Percentiles rank a stretch among this genome's conserved stretches.
phyloP scores from a whole-genome alignment of 2,888 invertebrate genomes.

The Corbicula japonica region DNA sequence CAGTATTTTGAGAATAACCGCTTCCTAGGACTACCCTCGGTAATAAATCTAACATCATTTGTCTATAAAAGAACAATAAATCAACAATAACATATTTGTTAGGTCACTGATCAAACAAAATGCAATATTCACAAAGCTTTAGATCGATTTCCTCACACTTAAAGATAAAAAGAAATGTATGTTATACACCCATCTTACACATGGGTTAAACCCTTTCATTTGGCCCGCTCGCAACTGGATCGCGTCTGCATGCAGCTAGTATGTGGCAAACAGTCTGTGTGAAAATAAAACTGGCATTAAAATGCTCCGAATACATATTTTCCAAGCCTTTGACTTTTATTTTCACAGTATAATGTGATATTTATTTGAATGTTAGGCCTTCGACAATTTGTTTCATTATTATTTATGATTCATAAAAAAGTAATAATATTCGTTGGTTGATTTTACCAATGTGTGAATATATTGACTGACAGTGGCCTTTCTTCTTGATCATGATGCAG shows the following conservation, averaged over 20 bases:
- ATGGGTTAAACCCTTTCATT: conserved; percentile 31
- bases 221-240: conserved; percentile 3
- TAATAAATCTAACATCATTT: conserved; percentile 51
- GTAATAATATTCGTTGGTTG: conserved; percentile 20
- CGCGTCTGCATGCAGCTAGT: conserved; percentile 20
- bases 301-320: conserved; percentile 25
- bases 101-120: conserved; percentile 61
- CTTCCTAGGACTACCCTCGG: conserved; percentile 34
- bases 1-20: conserved; percentile 26
- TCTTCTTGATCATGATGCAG: no score
- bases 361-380: conserved; percentile 54
- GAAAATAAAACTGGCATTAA: conserved; percentile 53
- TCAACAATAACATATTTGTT: conserved; percentile 52
- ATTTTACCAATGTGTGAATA: conserved; percentile 17
- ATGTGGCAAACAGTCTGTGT: conserved; percentile 16
- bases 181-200: conserved; percentile 43
- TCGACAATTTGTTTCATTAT: conserved; percentile 55
- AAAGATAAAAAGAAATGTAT: conserved; percentile 46
- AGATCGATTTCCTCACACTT: conserved; percentile 39
- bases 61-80: conserved; percentile 56
- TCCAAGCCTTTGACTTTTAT: conserved; percentile 35
- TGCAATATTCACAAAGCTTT: conserved; percentile 38
- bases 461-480: background rate
- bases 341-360: conserved; percentile 43
- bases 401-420: conserved; percentile 46